Percentiles rank a stretch among this genome's conserved stretches.
phyloP scores from a whole-genome alignment of 2,888 invertebrate genomes.

The Idaea biselata region DNA sequence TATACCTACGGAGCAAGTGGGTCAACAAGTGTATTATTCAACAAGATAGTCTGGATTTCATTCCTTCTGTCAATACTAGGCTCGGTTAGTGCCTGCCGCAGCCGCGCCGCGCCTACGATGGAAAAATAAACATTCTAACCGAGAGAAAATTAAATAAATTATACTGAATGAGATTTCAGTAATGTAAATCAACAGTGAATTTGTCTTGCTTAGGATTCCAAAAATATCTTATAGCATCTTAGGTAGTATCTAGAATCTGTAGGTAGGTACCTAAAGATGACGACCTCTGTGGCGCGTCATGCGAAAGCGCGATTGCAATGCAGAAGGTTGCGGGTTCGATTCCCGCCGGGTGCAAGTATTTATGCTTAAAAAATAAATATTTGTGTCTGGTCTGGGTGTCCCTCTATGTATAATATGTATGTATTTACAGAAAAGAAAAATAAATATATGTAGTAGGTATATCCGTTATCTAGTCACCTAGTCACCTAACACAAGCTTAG shows the following conservation, averaged over 20 bases:
- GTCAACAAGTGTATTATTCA: constrained; percentile 40
- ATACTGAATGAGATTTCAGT: constrained; percentile 8
- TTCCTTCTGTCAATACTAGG: constrained; percentile 42
- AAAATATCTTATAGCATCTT: not conserved
- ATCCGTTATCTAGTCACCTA: too few species aligned
- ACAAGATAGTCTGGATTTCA: constrained; percentile 36
- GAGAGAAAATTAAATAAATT: constrained; percentile 15
- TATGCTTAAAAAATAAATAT: too few species aligned
- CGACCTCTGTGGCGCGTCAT: too few species aligned
- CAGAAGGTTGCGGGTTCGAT: too few species aligned
- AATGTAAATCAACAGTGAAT: constrained; percentile 7
- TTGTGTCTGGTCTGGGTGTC: too few species aligned
- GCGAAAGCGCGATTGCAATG: too few species aligned
- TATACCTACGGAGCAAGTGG: constrained; percentile 32
- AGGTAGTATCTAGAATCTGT: constrained; percentile 2
- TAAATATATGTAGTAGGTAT: too few species aligned
- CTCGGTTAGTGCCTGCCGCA: constrained; percentile 25
- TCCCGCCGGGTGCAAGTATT: too few species aligned
- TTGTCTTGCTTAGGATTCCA: constrained; percentile 9
- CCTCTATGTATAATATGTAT: too few species aligned
- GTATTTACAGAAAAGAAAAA: too few species aligned
- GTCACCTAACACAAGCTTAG: too few species aligned
- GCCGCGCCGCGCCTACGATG: constrained; percentile 3
- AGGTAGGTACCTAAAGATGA: constrained; percentile 12
- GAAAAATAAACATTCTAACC: constrained; percentile 21